phyloP scores from a whole-genome alignment of 2,797 vertebrate genomes.

The Hippocampus kuda region DNA sequence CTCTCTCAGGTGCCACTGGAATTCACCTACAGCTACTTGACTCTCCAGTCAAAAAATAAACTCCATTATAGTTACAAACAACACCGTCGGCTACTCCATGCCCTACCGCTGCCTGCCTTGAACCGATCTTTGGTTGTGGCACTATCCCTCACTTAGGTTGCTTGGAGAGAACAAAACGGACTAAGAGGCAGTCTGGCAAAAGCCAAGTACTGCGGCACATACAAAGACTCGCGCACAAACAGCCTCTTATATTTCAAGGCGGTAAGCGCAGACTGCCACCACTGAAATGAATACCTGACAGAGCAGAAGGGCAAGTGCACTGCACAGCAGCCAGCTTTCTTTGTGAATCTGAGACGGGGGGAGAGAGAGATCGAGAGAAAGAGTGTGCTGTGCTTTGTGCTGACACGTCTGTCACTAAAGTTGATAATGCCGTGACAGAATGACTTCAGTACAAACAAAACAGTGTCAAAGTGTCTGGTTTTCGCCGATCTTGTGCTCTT shows the following conservation, averaged over 20 bases:
- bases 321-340: slow-evolving; percentile 49
- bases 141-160: slow-evolving; percentile 29
- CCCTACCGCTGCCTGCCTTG: slow-evolving; percentile 20
- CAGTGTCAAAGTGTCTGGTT: neutral
- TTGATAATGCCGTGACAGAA: neutral
- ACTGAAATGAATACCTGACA: slow-evolving; percentile 61
- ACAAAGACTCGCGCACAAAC: slow-evolving; percentile 16
- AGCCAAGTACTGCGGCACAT: slow-evolving; percentile 17
- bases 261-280: slow-evolving; percentile 48
- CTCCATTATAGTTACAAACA: slow-evolving; percentile 26
- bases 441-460: neutral
- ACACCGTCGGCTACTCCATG: slow-evolving; percentile 25
- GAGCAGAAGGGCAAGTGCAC: slow-evolving; percentile 50
- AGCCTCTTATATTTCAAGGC: slow-evolving; percentile 48
- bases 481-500: neutral
- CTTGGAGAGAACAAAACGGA: slow-evolving; percentile 36
- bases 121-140: slow-evolving; percentile 29
- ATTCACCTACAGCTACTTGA: slow-evolving; percentile 20
- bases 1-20: slow-evolving; percentile 10
- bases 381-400: neutral
- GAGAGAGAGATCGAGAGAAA: neutral
- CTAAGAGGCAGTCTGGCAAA: slow-evolving; percentile 20
- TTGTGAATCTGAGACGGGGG: slow-evolving; percentile 19
- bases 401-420: neutral
- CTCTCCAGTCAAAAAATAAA: slow-evolving; percentile 10